Percentiles rank a stretch among this genome's conserved stretches.
Evolutionary conservation across 1,140 invertebrate species (phyloP).

Genomic region (Gonioctena quinquepunctata): DNA sequence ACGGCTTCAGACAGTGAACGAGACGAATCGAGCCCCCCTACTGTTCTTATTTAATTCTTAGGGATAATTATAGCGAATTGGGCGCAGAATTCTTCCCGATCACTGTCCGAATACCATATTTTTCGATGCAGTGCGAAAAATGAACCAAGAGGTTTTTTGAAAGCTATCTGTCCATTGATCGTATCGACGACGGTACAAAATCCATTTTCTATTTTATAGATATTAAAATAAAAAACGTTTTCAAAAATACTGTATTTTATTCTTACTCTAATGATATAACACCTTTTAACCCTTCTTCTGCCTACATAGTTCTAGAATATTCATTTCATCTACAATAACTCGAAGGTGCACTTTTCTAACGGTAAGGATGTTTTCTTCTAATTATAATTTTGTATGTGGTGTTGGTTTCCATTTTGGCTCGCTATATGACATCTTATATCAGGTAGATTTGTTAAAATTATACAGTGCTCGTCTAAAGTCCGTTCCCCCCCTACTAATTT

Average conservation of each 20-base stretch:
- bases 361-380: conserved; percentile 16
- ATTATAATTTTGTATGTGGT: not conserved
- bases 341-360: not conserved
- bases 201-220: conserved; percentile 13
- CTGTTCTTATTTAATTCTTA: conserved; percentile 20
- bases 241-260: conserved; percentile 3
- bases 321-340: not conserved
- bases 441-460: not conserved
- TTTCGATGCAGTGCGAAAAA: not conserved
- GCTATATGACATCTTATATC: not conserved
- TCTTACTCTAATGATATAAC: not conserved
- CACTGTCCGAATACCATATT: not conserved
- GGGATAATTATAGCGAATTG: conserved; percentile 12
- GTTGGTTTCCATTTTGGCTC: not conserved
- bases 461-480: too few species aligned
- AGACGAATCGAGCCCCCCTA: not conserved
- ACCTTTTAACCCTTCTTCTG: not conserved
- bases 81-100: not conserved
- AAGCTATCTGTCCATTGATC: not conserved
- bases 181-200: conserved; percentile 24
- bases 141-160: not conserved
- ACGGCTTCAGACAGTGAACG: not conserved
- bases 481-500: not conserved
- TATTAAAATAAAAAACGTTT: conserved; percentile 17
- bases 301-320: not conserved